These are phyloP conservation scores for Aphelenchoides fujianensis DNA, from an alignment of 1,140 invertebrate genomes.

Conservation along the genomic window DNA sequence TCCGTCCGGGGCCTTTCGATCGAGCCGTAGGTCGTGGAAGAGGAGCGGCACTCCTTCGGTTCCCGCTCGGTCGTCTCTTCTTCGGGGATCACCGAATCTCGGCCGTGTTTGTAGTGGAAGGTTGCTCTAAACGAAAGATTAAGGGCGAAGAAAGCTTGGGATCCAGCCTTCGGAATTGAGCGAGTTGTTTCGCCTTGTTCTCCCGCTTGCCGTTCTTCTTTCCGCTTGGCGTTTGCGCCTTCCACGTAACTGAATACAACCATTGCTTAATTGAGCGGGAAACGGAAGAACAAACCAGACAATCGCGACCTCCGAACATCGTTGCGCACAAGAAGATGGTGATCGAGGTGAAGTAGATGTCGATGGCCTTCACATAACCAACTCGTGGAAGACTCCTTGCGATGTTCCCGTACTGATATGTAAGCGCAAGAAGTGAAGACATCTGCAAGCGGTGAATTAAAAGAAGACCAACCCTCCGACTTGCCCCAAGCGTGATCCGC, in stretches of 20 bases:
- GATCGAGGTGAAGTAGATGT: conserved; percentile 28
- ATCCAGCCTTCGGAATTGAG: conserved; percentile 17
- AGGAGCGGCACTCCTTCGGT: too few relatives aligned
- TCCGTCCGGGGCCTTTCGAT: not conserved
- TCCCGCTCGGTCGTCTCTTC: not conserved
- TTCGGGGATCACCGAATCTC: not conserved
- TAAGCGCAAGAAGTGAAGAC: conserved; percentile 46
- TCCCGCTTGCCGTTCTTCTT: conserved; percentile 17
- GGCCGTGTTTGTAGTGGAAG: not conserved
- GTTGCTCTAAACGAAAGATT: conserved; percentile 24
- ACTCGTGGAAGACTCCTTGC: conserved; percentile 51
- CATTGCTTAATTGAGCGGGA: too few relatives aligned
- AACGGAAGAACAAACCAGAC: too few relatives aligned
- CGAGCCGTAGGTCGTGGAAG: conserved; percentile 1
- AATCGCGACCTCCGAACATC: conserved; percentile 26
- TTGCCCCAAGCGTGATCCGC: conserved; percentile 65
- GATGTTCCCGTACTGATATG: conserved; percentile 55
- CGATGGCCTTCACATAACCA: conserved; percentile 40
- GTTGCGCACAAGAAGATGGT: conserved; percentile 23
- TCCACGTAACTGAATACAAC: conserved; percentile 27
- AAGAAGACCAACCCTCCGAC: too few relatives aligned
- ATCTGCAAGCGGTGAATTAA: too few relatives aligned
- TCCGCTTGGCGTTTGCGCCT: conserved; percentile 14
- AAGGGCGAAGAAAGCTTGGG: not conserved
- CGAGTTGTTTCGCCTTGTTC: conserved; percentile 21